Conservation (phyloP, 2,113 vertebrate species). For the Raja brachyura region DNA sequence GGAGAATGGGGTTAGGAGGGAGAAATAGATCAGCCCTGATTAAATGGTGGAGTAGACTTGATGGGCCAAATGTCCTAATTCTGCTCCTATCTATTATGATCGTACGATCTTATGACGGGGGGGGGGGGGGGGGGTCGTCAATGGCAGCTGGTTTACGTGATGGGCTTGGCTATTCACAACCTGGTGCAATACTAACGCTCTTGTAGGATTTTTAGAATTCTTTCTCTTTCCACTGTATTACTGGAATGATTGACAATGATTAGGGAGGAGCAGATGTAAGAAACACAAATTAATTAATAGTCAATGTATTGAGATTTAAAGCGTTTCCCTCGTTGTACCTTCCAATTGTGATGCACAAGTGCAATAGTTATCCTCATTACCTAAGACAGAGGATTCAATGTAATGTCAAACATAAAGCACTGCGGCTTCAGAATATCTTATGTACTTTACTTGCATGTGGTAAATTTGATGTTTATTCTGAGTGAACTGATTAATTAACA, state of each 20-base stretch:
- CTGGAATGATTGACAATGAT: background rate
- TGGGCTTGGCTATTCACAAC: too few relatives aligned
- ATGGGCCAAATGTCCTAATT: too few relatives aligned
- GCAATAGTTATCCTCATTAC: too few relatives aligned
- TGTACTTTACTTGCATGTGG: background rate
- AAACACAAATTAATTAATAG: background rate
- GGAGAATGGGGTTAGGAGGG: too few relatives aligned
- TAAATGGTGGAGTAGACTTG: too few relatives aligned
- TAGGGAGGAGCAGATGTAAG: background rate
- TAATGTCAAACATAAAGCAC: background rate
- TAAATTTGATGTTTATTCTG: slow-evolving; percentile 15
- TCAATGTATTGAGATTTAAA: background rate
- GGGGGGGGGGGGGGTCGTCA: too few relatives aligned
- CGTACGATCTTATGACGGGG: too few relatives aligned
- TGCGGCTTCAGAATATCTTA: background rate
- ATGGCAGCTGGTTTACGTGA: too few relatives aligned
- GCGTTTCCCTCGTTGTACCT: background rate
- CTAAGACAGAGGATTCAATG: too few relatives aligned
- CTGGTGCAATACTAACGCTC: background rate
- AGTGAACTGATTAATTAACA: slow-evolving; percentile 6
- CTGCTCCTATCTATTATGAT: too few relatives aligned
- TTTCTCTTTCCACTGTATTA: background rate
- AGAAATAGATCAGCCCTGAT: too few relatives aligned
- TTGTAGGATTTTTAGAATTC: background rate
- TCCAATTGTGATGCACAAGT: background rate